phyloP scores from a whole-genome alignment of 2,113 vertebrate species.

The Larimichthys crocea region DNA sequence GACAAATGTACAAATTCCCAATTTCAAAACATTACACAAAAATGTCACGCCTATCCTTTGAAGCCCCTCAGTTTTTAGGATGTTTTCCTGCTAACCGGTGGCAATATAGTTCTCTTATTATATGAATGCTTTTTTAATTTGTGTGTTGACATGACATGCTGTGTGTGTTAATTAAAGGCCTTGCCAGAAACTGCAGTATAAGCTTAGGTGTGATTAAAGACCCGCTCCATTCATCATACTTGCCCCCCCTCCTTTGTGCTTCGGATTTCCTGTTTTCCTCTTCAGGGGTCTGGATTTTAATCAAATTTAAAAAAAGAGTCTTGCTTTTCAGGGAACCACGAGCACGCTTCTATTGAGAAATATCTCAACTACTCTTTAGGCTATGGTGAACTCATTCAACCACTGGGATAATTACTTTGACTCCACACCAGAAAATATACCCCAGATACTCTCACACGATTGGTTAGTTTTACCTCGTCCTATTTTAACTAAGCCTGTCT shows the following conservation, averaged over 20 bases:
- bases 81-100: not conserved
- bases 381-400: constrained; percentile 27
- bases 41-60: not conserved
- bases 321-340: constrained; percentile 23
- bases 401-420: constrained; percentile 32
- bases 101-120: not conserved
- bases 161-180: constrained; percentile 49
- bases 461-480: not conserved
- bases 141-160: constrained; percentile 24
- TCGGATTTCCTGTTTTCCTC: constrained; percentile 30
- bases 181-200: constrained; percentile 6
- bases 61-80: not conserved
- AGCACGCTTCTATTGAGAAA: constrained; percentile 8
- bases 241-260: constrained; percentile 17
- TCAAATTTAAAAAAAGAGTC: constrained; percentile 1
- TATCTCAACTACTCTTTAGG: not conserved
- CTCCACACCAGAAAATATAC: not conserved
- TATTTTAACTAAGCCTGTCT: constrained; percentile 19
- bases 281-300: constrained; percentile 20
- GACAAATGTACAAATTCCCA: not conserved
- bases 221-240: constrained; percentile 33
- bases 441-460: constrained; percentile 5
- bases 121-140: constrained; percentile 18
- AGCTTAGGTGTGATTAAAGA: constrained; percentile 42
- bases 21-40: not conserved